phyloP scores from a whole-genome alignment of 64 coral and sea anemone species.

The Montipora capricornis region DNA sequence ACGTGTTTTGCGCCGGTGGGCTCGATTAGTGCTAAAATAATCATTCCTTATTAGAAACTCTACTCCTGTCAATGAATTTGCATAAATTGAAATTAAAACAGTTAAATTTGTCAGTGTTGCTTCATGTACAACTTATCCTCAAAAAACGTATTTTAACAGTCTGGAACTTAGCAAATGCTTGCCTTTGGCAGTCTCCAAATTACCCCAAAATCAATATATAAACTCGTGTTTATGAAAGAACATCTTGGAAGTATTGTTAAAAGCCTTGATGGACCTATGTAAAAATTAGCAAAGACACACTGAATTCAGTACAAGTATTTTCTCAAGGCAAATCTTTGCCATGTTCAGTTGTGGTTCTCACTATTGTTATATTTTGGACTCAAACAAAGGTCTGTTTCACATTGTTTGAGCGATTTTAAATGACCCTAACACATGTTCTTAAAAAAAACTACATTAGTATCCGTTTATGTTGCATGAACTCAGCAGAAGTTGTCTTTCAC shows the following conservation, averaged over 20 bases:
- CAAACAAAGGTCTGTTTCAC: background rate
- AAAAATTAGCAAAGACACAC: no score
- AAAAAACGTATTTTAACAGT: no score
- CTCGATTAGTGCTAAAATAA: background rate
- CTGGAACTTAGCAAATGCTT: no score
- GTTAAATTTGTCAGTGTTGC: background rate
- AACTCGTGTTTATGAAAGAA: background rate
- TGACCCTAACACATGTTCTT: background rate
- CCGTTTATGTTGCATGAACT: background rate
- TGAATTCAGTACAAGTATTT: no score
- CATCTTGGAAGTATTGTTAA: background rate
- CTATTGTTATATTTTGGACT: background rate
- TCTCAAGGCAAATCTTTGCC: background rate
- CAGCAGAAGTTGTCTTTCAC: background rate
- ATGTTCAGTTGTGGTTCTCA: background rate
- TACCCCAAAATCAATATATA: no score
- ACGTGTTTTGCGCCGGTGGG: background rate
- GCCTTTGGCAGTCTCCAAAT: no score
- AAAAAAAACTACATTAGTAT: background rate
- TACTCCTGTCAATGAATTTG: background rate
- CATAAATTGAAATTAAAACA: background rate
- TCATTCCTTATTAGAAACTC: slow-evolving; percentile 26
- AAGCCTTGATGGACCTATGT: background rate
- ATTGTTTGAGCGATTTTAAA: slow-evolving; percentile 5
- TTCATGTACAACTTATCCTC: background rate